These are phyloP conservation scores for Camponotus floridanus DNA, from an alignment of 1,140 invertebrate species.

Conservation along the genomic window DNA sequence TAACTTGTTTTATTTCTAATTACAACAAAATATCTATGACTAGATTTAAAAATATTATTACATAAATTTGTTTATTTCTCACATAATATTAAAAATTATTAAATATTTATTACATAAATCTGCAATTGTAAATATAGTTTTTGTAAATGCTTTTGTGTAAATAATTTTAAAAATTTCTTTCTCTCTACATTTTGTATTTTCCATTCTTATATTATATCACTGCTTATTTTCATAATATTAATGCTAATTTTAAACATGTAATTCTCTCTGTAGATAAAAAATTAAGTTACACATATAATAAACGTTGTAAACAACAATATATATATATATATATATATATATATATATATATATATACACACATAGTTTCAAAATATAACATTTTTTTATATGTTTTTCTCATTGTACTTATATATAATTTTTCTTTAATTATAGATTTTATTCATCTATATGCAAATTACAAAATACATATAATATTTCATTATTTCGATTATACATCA, in stretches of 20 bases:
- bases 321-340: too few relatives aligned
- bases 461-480: not conserved
- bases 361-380: not conserved
- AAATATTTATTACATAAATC: not conserved
- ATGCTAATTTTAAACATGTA: not conserved
- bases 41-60: conserved; percentile 7
- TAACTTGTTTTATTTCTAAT: not conserved
- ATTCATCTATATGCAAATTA: not conserved
- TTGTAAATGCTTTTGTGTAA: not conserved
- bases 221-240: too few relatives aligned
- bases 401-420: not conserved
- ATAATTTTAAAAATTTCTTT: not conserved
- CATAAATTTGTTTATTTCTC: not conserved
- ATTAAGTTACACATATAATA: not conserved
- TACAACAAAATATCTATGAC: not conserved
- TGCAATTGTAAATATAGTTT: not conserved
- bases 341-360: too few relatives aligned
- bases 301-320: not conserved
- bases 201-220: not conserved
- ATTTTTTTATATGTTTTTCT: not conserved
- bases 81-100: not conserved
- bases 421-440: not conserved
- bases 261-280: not conserved
- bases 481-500: not conserved
- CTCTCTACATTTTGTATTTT: not conserved